Base-by-base conservation (phyloP, 2,113 vertebrate species). In the Siniperca chuatsi region DNA sequence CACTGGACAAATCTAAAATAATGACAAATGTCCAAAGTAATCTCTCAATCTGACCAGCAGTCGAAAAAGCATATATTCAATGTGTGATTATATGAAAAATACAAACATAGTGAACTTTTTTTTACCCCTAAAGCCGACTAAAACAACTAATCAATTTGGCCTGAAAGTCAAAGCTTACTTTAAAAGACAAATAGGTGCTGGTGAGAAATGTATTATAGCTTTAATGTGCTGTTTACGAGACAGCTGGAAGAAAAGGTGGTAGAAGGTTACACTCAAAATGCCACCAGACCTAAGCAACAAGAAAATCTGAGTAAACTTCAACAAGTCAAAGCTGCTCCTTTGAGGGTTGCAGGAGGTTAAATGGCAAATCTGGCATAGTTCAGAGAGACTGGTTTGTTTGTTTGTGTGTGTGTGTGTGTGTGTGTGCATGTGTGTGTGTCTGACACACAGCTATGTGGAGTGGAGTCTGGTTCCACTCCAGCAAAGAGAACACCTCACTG, bases 381-480 rank as follows among this genome's bases (percentile, higher is more conserved):
- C n/a, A 74, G 40, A 57, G 21, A 54, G 79, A 25, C 64, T 25
- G 16, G 40, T 35, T 1, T 69, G 46, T 79, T 66, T 67, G 55
- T 55, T 46, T 69, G 29, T 79, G 61, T 71, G 64, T 78, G 23
- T 8, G 50, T 37, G 35, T 37, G 35, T 33, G 25, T 69, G 67
- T 46, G 42, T 35, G 10, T n/a, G 29, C 37, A 48, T 78, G 79
- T 77, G 73, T 46, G 71, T 78, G 20, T 85, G 81, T 78, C 68
- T 83, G 58, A 83, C 64, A 80, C 74, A 81, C 67, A 75, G 67
- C 78, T 90, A 88, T 91, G 84, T 75, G 76, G 75, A 79, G 74
- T 37, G 50, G 85, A 89, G 78, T 92, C 88, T 92, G 88, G 86
- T 92, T 91, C 87, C 79, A 79, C 71, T 90, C 83, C 78, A 81